phyloP scores from a whole-genome alignment of 2,113 vertebrate species.

The Pimephales promelas region DNA sequence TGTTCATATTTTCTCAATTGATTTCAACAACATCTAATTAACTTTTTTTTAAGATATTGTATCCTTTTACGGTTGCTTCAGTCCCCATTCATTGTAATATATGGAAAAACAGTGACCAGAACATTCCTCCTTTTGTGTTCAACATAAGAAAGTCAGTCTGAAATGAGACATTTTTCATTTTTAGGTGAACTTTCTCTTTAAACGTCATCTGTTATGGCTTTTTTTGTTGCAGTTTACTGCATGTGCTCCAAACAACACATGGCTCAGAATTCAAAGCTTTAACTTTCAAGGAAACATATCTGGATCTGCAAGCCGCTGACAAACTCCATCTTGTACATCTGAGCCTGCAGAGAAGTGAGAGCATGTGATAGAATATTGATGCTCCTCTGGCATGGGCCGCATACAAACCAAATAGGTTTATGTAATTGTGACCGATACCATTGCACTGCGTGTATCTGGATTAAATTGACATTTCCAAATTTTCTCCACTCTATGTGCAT shows the following conservation, averaged over 20 bases:
- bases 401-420: constrained; percentile 35
- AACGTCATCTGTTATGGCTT: neutral
- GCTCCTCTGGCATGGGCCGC: constrained; percentile 9
- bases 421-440: constrained; percentile 21
- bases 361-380: constrained; percentile 35
- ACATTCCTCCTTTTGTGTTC: neutral
- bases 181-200: neutral
- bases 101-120: neutral
- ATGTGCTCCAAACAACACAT: neutral
- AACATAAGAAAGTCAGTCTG: neutral
- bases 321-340: constrained; percentile 20
- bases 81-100: neutral
- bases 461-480: constrained; percentile 8
- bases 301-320: constrained; percentile 15
- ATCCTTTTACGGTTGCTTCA: neutral
- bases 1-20: neutral
- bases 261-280: constrained; percentile 17
- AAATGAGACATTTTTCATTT: neutral
- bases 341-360: neutral
- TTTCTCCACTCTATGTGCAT: neutral
- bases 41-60: neutral
- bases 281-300: constrained; percentile 9
- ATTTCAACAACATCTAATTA: neutral
- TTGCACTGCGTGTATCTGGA: neutral
- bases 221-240: neutral